Percentiles rank a stretch among this genome's conserved stretches.
These are phyloP conservation scores for Glossosoma conforme DNA, from an alignment of 1,140 invertebrate genomes.

Conservation along the genomic window DNA sequence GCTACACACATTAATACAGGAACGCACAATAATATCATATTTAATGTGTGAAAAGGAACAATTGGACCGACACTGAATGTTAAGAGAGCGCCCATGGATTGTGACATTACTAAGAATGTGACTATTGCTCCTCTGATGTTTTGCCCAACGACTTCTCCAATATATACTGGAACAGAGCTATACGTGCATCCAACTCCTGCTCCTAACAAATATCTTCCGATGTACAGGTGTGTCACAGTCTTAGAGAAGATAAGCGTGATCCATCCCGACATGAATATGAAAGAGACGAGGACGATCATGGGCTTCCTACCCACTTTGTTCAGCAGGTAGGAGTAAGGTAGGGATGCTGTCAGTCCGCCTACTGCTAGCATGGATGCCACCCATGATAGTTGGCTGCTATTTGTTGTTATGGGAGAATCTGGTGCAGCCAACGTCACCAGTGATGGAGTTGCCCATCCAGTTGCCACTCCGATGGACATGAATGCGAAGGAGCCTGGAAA, in stretches of 20 bases:
- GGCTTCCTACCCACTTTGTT: slow-evolving; percentile 28
- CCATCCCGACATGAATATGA: slow-evolving; percentile 23
- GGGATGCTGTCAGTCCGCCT: slow-evolving; percentile 20
- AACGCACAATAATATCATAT: slow-evolving; percentile 17
- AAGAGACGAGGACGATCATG: slow-evolving; percentile 18
- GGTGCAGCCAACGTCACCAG: slow-evolving; percentile 25
- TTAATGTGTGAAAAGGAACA: slow-evolving; percentile 30
- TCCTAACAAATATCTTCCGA: slow-evolving; percentile 23
- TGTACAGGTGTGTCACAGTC: slow-evolving; percentile 18
- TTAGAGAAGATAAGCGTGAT: slow-evolving; percentile 20
- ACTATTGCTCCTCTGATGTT: slow-evolving; percentile 55
- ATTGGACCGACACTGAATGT: slow-evolving; percentile 41
- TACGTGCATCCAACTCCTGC: slow-evolving; percentile 20
- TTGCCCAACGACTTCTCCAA: slow-evolving; percentile 57
- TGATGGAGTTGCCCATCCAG: slow-evolving; percentile 29
- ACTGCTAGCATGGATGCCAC: slow-evolving; percentile 23
- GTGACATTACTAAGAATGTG: slow-evolving; percentile 55
- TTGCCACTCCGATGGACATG: slow-evolving; percentile 16
- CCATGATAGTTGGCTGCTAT: slow-evolving; percentile 27
- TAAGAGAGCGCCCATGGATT: slow-evolving; percentile 54
- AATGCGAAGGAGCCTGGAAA: slow-evolving; percentile 28
- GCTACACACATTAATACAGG: slow-evolving; percentile 23
- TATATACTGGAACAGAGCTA: slow-evolving; percentile 39
- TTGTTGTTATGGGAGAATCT: slow-evolving; percentile 24
- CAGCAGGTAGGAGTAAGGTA: slow-evolving; percentile 24